Conservation (phyloP, 2,888 invertebrate species). For the Metacarcinus magister region DNA sequence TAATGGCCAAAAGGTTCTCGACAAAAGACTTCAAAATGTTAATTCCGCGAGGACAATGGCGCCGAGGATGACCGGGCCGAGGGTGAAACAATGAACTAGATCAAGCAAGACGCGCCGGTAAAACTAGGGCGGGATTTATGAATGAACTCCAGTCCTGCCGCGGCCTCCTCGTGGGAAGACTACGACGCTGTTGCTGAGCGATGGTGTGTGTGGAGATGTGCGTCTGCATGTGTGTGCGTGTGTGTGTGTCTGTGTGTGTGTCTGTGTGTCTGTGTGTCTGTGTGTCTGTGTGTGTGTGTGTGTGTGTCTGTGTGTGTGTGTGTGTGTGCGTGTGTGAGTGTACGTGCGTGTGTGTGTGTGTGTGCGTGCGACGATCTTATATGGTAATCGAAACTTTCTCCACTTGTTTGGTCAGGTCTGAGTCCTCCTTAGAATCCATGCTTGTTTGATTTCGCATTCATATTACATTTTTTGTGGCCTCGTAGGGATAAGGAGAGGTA, state of each 20-base stretch:
- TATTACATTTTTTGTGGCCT: constrained; percentile 30
- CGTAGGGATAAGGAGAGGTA: neutral
- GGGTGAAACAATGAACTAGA: constrained; percentile 60
- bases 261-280: neutral
- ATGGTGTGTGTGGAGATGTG: neutral
- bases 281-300: too few relatives aligned
- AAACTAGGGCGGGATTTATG: constrained; percentile 56
- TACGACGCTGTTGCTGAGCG: neutral
- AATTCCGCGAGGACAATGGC: constrained; percentile 58
- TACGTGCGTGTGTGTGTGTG: neutral
- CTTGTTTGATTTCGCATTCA: constrained; percentile 39
- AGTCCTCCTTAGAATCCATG: constrained; percentile 11
- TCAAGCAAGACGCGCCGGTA: neutral
- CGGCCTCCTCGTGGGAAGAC: constrained; percentile 51
- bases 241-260: neutral
- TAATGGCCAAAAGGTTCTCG: neutral
- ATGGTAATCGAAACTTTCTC: constrained; percentile 31
- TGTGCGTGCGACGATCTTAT: neutral
- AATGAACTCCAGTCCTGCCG: constrained; percentile 64
- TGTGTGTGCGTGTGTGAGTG: too few relatives aligned
- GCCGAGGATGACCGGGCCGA: neutral
- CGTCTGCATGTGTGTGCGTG: neutral
- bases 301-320: neutral
- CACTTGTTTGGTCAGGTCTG: constrained; percentile 1
- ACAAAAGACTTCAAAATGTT: constrained; percentile 59